These are phyloP conservation scores for Philereme transversata DNA, from an alignment of 2,888 invertebrate genomes.

Conservation along the genomic window DNA sequence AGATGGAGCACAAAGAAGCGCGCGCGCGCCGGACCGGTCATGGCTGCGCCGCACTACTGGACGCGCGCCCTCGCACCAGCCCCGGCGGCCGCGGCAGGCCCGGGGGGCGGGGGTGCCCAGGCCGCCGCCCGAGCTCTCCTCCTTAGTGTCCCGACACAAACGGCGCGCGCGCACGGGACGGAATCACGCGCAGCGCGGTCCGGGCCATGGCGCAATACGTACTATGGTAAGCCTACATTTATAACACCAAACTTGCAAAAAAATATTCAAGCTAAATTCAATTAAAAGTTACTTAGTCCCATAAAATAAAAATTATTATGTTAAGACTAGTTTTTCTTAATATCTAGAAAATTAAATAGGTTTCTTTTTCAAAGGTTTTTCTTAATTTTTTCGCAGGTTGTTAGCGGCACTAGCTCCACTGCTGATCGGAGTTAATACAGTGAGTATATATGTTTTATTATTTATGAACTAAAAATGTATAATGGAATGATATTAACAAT, in stretches of 20 bases:
- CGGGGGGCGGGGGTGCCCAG: conserved; percentile 61
- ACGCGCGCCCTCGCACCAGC: conserved; percentile 64
- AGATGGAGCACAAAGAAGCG: conserved; percentile 67
- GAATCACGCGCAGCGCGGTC: conserved; percentile 74
- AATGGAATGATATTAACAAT: conserved; percentile 15
- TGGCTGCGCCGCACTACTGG: conserved; percentile 81
- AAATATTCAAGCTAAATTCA: not conserved
- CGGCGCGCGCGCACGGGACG: conserved; percentile 82
- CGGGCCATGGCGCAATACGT: conserved; percentile 80
- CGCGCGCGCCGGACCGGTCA: conserved; percentile 82
- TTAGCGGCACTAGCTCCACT: conserved; percentile 69
- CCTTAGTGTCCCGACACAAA: conserved; percentile 81
- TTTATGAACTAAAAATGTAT: conserved; percentile 4
- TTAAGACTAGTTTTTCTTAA: not conserved
- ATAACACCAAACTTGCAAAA: conserved; percentile 15
- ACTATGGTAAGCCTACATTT: conserved; percentile 67
- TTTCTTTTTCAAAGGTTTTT: conserved; percentile 20
- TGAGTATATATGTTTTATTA: conserved; percentile 54
- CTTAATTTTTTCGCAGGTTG: conserved; percentile 61
- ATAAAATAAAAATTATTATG: too few species aligned
- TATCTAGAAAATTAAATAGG: not conserved
- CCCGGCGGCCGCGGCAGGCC: conserved; percentile 46
- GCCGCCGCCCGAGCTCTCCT: conserved; percentile 68
- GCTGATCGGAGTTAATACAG: conserved; percentile 65
- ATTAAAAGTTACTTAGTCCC: too few species aligned